Percentiles rank a stretch among this genome's conserved stretches.
These are phyloP conservation scores for Danio aesculapii DNA, from an alignment of 2,797 vertebrate genomes.

Conservation along the genomic window DNA sequence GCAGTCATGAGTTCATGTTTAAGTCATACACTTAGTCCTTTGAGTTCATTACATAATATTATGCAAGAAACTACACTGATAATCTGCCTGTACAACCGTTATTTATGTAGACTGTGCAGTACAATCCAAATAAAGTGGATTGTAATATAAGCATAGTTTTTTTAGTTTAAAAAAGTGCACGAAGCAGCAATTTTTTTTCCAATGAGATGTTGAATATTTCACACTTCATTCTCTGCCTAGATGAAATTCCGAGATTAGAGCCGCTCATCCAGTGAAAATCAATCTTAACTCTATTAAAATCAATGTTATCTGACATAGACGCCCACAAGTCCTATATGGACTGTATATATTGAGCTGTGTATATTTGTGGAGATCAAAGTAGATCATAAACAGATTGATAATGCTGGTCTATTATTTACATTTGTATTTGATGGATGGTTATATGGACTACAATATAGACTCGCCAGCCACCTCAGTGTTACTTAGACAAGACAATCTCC, in stretches of 20 bases:
- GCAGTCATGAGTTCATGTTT: too few species aligned
- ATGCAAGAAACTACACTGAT: too few species aligned
- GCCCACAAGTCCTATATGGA: neutral
- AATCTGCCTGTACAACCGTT: too few species aligned
- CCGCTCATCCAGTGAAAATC: constrained; percentile 1
- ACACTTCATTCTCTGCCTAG: neutral
- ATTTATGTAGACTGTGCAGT: too few species aligned
- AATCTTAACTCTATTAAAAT: constrained; percentile 8
- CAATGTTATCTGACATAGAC: constrained; percentile 12
- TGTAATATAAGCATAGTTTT: neutral
- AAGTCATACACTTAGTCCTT: too few species aligned
- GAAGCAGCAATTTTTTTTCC: neutral
- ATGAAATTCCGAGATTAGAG: neutral
- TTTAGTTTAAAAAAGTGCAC: neutral
- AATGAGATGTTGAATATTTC: neutral
- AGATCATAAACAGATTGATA: neutral
- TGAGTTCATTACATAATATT: too few species aligned
- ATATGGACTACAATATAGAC: neutral
- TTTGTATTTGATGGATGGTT: neutral
- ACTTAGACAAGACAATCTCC: too few species aligned
- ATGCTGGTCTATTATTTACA: neutral
- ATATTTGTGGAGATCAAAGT: neutral
- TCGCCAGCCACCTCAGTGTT: too few species aligned
- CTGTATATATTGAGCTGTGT: neutral
- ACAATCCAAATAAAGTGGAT: neutral